phyloP scores from a whole-genome alignment of 2,113 vertebrate genomes.

The Archilochus colubris region DNA sequence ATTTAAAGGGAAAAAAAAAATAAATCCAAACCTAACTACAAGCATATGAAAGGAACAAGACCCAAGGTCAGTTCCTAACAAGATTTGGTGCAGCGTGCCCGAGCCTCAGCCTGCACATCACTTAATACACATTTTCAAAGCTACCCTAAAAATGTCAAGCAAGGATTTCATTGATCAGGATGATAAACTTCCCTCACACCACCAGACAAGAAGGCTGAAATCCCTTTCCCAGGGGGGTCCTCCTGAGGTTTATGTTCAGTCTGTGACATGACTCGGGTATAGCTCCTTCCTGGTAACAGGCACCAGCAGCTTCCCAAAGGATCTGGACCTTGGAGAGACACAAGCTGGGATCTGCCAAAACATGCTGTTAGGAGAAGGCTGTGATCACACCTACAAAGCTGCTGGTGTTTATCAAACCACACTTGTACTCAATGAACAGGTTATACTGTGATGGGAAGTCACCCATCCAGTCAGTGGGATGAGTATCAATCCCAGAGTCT shows the following conservation, averaged over 20 bases:
- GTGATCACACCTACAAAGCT: neutral
- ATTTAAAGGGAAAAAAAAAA: neutral
- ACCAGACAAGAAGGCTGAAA: neutral
- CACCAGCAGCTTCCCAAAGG: neutral
- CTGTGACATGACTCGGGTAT: fast-evolving
- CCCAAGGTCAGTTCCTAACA: fast-evolving
- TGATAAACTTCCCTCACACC: neutral
- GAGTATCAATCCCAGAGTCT: neutral
- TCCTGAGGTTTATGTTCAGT: neutral
- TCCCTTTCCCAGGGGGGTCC: too few relatives aligned
- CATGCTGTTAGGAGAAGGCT: neutral
- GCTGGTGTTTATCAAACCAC: neutral
- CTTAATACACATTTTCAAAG: neutral
- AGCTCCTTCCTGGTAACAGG: neutral
- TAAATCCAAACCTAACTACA: neutral
- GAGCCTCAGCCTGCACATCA: neutral
- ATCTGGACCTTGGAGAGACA: neutral
- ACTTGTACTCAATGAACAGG: neutral
- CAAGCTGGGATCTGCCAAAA: neutral
- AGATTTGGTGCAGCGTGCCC: neutral
- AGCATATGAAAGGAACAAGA: neutral
- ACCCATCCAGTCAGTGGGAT: neutral
- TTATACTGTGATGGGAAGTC: neutral
- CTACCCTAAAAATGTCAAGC: neutral
- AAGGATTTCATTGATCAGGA: neutral